A percentile compares a stretch with the other conserved stretches of the same genome.
Conservation (phyloP, 2,888 invertebrate species). For the Amphipyra tragopoginis region DNA sequence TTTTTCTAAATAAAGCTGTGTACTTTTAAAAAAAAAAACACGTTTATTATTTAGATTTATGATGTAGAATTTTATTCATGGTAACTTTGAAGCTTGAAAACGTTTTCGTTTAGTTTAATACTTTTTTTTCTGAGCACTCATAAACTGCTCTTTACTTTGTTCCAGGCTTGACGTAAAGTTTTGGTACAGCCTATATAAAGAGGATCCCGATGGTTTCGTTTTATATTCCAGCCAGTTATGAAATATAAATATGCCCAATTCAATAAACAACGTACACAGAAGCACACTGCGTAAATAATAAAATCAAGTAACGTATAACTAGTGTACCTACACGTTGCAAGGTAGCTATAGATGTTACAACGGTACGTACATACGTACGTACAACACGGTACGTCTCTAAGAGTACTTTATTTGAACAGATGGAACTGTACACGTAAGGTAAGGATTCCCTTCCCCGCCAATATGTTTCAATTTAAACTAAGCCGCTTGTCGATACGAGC, state of each 20-base stretch:
- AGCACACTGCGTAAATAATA: constrained; percentile 41
- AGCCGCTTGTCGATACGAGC: constrained; percentile 87
- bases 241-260: constrained; percentile 23
- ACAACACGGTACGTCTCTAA: constrained; percentile 34
- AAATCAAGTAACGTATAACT: constrained; percentile 40
- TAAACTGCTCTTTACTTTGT: no score
- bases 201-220: constrained; percentile 14
- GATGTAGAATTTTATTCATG: no score
- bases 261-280: constrained; percentile 22
- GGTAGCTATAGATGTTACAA: constrained; percentile 5
- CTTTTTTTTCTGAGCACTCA: no score
- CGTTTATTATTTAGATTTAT: no score
- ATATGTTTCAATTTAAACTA: constrained; percentile 89
- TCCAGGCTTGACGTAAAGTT: no score
- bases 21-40: no score
- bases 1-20: no score
- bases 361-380: constrained; percentile 13
- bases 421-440: constrained; percentile 75
- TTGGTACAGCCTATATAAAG: no score
- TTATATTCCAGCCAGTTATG: constrained; percentile 29
- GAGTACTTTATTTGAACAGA: constrained; percentile 73
- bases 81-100: no score
- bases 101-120: no score
- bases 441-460: constrained; percentile 80
- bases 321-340: constrained; percentile 22